phyloP scores from a whole-genome alignment of 2,113 vertebrate species.

The Cebidichthys violaceus region DNA sequence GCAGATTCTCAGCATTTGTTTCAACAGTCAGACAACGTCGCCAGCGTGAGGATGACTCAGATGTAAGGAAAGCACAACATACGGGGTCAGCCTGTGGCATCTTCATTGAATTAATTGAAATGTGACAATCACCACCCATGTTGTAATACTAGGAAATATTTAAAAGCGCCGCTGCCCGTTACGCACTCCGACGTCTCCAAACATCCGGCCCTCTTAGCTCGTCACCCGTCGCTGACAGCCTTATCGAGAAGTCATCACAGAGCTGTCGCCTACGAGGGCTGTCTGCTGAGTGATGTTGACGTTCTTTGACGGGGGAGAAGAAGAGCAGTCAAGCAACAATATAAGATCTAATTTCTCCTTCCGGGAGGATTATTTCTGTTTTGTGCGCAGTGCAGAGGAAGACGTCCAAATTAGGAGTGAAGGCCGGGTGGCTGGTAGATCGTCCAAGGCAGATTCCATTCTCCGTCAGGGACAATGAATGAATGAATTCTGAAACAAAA shows the following conservation, averaged over 20 bases:
- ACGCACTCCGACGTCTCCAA: conserved; percentile 7
- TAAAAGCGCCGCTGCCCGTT: not conserved
- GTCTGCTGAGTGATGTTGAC: conserved; percentile 46
- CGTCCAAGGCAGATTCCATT: conserved; percentile 9
- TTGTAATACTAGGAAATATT: not conserved
- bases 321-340: conserved; percentile 15
- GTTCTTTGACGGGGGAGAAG: conserved; percentile 23
- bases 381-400: conserved; percentile 8
- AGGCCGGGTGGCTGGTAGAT: conserved; percentile 11
- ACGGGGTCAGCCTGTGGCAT: not conserved
- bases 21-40: not conserved
- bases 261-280: conserved; percentile 41
- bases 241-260: conserved; percentile 56
- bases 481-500: conserved; percentile 30
- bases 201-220: conserved; percentile 27
- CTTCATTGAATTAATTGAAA: not conserved
- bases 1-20: not conserved
- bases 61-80: not conserved
- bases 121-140: not conserved
- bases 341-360: conserved; percentile 15
- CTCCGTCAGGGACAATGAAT: not conserved
- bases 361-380: conserved; percentile 5
- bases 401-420: conserved; percentile 55
- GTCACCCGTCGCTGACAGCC: conserved; percentile 52
- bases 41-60: not conserved